Conservation (phyloP, 2,113 vertebrate genomes). For the Tapirus terrestris region DNA sequence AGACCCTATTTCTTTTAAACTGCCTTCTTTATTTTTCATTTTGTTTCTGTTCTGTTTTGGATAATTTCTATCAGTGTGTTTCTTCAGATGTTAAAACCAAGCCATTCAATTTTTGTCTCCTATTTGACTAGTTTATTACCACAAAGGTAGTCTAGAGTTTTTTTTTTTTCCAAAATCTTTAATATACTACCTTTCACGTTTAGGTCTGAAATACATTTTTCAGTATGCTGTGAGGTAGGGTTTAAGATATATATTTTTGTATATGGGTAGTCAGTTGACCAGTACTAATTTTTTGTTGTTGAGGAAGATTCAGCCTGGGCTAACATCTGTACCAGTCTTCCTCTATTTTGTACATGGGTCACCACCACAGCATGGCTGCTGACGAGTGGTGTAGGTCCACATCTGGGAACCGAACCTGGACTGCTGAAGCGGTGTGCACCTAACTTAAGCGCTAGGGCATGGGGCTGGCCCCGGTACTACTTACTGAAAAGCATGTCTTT, state of each 20-base stretch:
- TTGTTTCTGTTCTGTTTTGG: neutral
- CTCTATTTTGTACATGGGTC: no score
- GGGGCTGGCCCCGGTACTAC: no score
- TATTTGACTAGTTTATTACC: neutral
- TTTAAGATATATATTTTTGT: neutral
- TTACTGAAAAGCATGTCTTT: neutral
- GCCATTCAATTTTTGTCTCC: neutral
- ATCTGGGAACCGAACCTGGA: no score
- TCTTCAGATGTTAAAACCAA: constrained; percentile 20
- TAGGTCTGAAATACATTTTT: neutral
- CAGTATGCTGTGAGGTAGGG: neutral
- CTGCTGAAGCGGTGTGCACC: neutral
- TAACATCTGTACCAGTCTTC: no score
- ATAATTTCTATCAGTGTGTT: neutral
- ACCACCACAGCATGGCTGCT: no score
- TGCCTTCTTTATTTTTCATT: neutral
- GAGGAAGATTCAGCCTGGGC: no score
- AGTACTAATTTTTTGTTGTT: neutral
- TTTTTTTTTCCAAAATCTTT: neutral
- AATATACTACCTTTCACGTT: neutral
- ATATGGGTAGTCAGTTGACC: neutral
- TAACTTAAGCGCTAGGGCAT: no score
- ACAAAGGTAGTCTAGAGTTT: neutral
- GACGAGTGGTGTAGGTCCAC: no score
- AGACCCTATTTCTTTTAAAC: neutral